These are phyloP conservation scores for Hemithea aestivaria DNA, from an alignment of 2,888 invertebrate species.

Conservation along the genomic window DNA sequence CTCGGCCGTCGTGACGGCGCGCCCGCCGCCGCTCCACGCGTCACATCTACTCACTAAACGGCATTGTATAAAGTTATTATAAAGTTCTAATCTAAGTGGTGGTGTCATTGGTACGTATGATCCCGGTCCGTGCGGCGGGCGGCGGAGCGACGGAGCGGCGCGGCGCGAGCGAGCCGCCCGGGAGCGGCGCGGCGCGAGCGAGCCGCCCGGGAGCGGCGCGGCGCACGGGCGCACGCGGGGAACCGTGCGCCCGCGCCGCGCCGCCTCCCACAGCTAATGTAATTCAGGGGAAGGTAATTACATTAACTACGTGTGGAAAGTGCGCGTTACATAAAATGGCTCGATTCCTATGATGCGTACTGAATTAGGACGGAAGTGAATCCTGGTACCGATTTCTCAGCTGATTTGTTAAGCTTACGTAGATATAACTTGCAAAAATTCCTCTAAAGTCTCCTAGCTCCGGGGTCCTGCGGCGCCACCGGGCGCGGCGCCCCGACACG, in stretches of 20 bases:
- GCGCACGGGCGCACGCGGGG: constrained; percentile 29
- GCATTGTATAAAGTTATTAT: constrained; percentile 13
- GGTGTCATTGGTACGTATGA: constrained; percentile 17
- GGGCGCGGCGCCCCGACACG: constrained; percentile 57
- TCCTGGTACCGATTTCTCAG: constrained; percentile 77
- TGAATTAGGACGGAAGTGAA: constrained; percentile 79
- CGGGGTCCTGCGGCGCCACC: constrained; percentile 57
- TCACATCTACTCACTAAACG: constrained; percentile 5
- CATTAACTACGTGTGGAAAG: constrained; percentile 67
- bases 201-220: constrained; percentile 24
- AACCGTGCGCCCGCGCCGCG: constrained; percentile 30
- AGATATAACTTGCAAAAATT: constrained; percentile 73
- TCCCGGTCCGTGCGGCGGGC: neutral
- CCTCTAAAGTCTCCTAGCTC: constrained; percentile 61
- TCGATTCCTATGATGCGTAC: constrained; percentile 78
- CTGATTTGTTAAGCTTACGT: constrained; percentile 75
- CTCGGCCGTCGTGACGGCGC: constrained; percentile 11
- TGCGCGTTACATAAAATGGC: constrained; percentile 79
- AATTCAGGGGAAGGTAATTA: constrained; percentile 70
- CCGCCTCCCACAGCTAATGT: constrained; percentile 53
- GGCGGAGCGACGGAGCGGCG: constrained; percentile 1
- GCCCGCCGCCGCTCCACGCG: neutral
- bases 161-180: neutral
- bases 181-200: neutral
- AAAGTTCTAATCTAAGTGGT: constrained; percentile 15